Evolutionary conservation across 2,113 vertebrate genomes (phyloP).

Genomic region (Aspiorhynchus laticeps): DNA sequence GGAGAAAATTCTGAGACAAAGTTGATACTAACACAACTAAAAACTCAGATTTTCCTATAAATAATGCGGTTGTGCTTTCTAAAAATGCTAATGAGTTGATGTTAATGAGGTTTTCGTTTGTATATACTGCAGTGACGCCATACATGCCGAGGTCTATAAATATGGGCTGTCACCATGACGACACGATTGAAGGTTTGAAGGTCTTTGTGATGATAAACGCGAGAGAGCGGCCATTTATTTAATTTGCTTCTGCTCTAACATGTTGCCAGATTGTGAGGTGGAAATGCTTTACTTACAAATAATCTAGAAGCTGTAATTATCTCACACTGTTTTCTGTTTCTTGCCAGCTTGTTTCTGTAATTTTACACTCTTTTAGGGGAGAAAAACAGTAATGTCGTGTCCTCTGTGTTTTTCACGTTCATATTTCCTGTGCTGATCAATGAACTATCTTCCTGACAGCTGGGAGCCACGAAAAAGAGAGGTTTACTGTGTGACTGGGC

Average conservation of each 20-base stretch:
- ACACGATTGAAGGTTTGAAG: neutral
- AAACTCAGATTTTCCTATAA: neutral
- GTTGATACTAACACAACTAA: neutral
- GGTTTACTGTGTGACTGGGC: neutral
- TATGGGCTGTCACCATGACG: neutral
- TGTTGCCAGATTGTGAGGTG: neutral
- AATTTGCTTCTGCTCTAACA: neutral
- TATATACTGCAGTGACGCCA: neutral
- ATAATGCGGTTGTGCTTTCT: neutral
- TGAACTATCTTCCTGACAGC: conserved; percentile 30
- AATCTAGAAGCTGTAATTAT: neutral
- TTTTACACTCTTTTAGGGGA: neutral
- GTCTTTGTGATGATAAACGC: neutral
- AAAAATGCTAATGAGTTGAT: neutral
- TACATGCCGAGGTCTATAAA: neutral
- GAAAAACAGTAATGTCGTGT: neutral
- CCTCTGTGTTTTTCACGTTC: neutral
- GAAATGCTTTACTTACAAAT: neutral
- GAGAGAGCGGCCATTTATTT: neutral
- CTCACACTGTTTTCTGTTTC: neutral
- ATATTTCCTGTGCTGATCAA: neutral
- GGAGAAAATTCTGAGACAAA: neutral
- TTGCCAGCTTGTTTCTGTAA: neutral
- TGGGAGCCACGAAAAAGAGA: neutral
- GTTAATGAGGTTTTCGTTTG: too few relatives aligned